Percentiles rank a stretch among this genome's conserved stretches.
Conservation (phyloP, 2,797 vertebrate species). For the Mus caroli region DNA sequence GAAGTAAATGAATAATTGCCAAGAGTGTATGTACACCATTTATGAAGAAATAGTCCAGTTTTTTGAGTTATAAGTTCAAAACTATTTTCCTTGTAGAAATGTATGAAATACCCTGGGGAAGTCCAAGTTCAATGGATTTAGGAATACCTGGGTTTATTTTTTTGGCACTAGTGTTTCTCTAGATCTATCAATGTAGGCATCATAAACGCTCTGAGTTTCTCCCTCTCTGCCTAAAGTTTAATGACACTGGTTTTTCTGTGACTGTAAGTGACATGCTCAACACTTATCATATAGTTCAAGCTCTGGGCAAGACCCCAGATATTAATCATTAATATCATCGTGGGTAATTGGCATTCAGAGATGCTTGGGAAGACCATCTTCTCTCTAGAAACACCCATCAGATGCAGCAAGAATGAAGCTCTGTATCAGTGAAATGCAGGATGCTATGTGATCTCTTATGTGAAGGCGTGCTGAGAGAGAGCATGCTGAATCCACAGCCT, state of each 20-base stretch:
- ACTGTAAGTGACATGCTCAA: background rate
- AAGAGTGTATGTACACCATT: background rate
- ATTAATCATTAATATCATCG: background rate
- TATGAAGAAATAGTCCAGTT: background rate
- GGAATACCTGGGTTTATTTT: conserved; percentile 2
- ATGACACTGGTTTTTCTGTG: background rate
- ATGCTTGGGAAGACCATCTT: background rate
- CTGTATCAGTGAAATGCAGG: too few relatives aligned
- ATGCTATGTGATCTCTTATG: too few relatives aligned
- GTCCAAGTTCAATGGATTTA: background rate
- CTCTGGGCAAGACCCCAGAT: background rate
- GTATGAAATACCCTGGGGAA: background rate
- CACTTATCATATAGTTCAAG: background rate
- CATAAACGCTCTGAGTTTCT: background rate
- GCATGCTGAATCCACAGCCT: background rate
- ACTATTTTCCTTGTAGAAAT: background rate
- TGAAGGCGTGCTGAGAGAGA: background rate
- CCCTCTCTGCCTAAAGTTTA: background rate
- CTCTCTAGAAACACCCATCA: background rate
- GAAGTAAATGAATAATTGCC: background rate
- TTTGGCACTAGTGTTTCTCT: background rate
- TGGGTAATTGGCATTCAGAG: background rate
- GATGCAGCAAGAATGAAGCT: background rate
- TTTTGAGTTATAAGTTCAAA: background rate
- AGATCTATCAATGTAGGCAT: background rate